Percentiles rank a stretch among this genome's conserved stretches.
Conservation (phyloP, 2,113 vertebrate species). For the Plotosus lineatus region DNA sequence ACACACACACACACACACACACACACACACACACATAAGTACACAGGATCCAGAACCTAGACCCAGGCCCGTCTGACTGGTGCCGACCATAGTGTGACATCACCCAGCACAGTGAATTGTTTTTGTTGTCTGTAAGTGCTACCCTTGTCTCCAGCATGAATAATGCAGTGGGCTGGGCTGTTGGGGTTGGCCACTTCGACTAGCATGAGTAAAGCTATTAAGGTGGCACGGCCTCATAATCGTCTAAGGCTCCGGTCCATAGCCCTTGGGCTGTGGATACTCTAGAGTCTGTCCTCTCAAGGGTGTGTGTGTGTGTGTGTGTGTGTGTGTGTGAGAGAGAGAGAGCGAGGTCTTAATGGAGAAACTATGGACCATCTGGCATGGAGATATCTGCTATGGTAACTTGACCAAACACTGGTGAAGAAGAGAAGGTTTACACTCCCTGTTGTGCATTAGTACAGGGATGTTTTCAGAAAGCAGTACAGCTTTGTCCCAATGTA, state of each 20-base stretch:
- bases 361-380: conserved; percentile 49
- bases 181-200: conserved; percentile 51
- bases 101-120: conserved; percentile 51
- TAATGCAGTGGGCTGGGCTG: conserved; percentile 60
- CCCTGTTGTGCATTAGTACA: conserved; percentile 76
- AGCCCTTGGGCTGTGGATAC: conserved; percentile 43
- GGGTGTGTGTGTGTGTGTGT: conserved; percentile 60
- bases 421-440: conserved; percentile 58
- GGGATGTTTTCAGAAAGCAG: conserved; percentile 77
- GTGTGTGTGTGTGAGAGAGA: conserved; percentile 45
- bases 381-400: conserved; percentile 64
- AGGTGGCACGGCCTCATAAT: conserved; percentile 51
- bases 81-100: conserved; percentile 55
- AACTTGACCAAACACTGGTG: conserved; percentile 67
- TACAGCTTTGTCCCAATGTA: conserved; percentile 67
- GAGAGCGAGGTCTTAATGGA: conserved; percentile 53
- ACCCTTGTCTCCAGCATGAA: conserved; percentile 60
- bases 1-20: conserved; percentile 34
- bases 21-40: conserved; percentile 22
- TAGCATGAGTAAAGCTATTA: conserved; percentile 64
- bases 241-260: conserved; percentile 47
- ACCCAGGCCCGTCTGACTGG: conserved; percentile 46
- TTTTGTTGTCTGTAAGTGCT: conserved; percentile 60
- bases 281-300: conserved; percentile 60
- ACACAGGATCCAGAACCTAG: conserved; percentile 37